phyloP scores from a whole-genome alignment of 2,113 vertebrate species.

The Xenus cinereus region DNA sequence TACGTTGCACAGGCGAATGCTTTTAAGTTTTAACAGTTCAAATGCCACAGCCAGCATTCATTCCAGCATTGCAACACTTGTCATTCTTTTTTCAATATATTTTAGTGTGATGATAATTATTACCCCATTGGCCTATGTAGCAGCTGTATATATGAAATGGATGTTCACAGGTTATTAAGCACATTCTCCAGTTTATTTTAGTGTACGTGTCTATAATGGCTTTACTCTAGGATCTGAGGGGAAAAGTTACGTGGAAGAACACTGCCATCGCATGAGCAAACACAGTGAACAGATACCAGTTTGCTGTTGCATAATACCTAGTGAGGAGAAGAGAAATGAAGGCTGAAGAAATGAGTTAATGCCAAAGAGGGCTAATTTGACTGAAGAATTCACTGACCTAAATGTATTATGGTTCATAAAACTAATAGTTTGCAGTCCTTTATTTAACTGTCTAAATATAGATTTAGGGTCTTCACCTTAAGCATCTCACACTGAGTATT shows the following conservation, averaged over 20 bases:
- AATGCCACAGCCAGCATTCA: neutral
- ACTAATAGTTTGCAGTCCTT: neutral
- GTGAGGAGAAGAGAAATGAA: neutral
- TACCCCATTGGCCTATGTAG: neutral
- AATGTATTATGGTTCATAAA: neutral
- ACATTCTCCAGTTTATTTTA: neutral
- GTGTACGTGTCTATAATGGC: neutral
- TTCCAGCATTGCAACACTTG: neutral
- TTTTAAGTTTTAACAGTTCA: neutral
- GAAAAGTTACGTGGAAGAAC: neutral
- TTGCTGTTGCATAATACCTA: neutral
- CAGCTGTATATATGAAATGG: neutral
- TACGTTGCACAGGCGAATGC: neutral
- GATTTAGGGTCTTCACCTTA: neutral
- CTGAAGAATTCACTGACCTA: constrained; percentile 14
- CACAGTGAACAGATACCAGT: neutral
- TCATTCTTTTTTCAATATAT: neutral
- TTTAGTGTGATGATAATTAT: neutral
- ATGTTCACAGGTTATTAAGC: neutral
- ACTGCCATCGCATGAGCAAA: neutral
- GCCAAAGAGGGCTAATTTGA: neutral
- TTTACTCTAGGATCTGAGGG: neutral
- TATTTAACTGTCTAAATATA: neutral
- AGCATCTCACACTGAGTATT: neutral
- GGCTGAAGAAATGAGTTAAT: constrained; percentile 13